phyloP scores from a whole-genome alignment of 30 jellyfish, hydroid and myxozoan species.

The Rhopilema esculentum region DNA sequence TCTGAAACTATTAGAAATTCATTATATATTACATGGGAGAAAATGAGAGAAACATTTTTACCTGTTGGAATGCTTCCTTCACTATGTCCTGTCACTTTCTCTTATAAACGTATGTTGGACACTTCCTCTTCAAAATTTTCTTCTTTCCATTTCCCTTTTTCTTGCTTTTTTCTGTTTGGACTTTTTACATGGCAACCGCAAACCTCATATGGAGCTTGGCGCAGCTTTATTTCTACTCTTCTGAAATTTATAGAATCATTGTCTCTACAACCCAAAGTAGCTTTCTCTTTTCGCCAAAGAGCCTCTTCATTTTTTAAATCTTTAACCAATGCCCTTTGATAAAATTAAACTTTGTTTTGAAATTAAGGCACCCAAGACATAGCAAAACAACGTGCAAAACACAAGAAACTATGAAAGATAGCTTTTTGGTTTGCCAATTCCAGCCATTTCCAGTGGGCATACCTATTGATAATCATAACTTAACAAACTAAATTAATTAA shows the following conservation, averaged over 20 bases:
- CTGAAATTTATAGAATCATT: neutral
- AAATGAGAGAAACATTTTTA: too few species aligned
- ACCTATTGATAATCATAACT: too few species aligned
- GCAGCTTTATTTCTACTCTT: neutral
- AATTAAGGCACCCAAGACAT: neutral
- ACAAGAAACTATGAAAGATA: too few species aligned
- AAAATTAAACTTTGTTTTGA: neutral
- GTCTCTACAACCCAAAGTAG: neutral
- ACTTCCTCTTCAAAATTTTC: neutral
- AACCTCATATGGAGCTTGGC: neutral
- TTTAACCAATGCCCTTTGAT: constrained; percentile 71
- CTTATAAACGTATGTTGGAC: constrained; percentile 78
- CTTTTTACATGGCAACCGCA: neutral
- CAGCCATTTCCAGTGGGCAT: too few species aligned
- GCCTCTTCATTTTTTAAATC: constrained; percentile 70
- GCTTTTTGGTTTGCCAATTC: too few species aligned
- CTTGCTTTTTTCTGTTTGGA: neutral
- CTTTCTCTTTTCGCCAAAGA: constrained; percentile 22
- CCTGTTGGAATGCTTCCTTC: constrained; percentile 93
- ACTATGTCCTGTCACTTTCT: constrained; percentile 81
- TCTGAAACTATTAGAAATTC: too few species aligned
- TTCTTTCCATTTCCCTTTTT: too few species aligned
- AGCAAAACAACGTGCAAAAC: too few species aligned
- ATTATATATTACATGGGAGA: too few species aligned
- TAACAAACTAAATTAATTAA: too few species aligned